These are phyloP conservation scores for Centropus bengalensis DNA, from an alignment of 2,113 vertebrate genomes.

Conservation along the genomic window DNA sequence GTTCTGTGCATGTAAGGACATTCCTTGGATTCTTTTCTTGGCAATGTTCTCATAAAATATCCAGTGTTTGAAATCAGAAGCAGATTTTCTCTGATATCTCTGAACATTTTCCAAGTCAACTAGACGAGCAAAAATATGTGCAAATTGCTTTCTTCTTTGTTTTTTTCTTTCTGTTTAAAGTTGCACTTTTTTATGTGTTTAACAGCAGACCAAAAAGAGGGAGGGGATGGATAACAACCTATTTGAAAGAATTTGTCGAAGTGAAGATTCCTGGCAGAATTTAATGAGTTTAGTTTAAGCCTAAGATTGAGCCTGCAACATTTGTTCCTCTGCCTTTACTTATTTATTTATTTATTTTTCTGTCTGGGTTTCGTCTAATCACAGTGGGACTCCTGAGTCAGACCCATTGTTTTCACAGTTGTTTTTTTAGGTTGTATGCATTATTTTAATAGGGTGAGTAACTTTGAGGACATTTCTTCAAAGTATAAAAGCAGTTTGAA, in stretches of 20 bases:
- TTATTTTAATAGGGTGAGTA: background rate
- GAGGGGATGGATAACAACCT: background rate
- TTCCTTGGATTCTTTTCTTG: slow-evolving; percentile 81
- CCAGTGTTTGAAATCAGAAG: slow-evolving; percentile 78
- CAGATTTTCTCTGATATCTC: slow-evolving; percentile 76
- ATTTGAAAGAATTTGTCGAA: background rate
- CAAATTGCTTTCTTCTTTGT: background rate
- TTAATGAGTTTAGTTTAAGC: background rate
- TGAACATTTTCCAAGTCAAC: slow-evolving; percentile 66
- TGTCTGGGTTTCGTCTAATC: background rate
- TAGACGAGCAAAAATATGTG: slow-evolving; percentile 38
- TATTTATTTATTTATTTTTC: background rate
- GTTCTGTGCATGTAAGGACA: slow-evolving; percentile 68
- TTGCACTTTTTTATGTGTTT: background rate
- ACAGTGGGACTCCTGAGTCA: background rate
- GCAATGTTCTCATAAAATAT: slow-evolving; percentile 68
- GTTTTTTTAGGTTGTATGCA: background rate
- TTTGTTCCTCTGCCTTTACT: background rate
- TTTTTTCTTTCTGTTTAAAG: background rate
- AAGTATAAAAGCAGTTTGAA: slow-evolving; percentile 13
- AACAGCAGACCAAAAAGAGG: background rate
- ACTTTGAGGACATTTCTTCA: background rate
- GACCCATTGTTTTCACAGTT: background rate
- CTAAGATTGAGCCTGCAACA: background rate
- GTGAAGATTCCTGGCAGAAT: background rate